Conservation (phyloP, 2,888 invertebrate genomes). For the Cremastinae sp. region DNA sequence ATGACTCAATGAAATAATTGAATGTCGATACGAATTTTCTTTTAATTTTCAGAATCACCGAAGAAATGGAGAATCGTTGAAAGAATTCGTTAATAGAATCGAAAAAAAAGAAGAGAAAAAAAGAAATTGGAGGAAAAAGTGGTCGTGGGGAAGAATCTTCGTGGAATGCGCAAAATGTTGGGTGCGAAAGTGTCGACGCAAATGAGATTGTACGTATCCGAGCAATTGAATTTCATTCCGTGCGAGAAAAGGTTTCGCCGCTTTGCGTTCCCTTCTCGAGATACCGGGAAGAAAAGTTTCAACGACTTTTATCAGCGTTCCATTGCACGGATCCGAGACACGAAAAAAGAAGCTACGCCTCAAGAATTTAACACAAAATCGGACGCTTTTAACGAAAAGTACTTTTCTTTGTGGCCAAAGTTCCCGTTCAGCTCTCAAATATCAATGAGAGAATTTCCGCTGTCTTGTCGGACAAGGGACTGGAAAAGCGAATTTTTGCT, state of each 20-base stretch:
- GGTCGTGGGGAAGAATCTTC: too few species aligned
- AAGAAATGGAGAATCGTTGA: too few species aligned
- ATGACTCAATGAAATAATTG: neutral
- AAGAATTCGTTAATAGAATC: too few species aligned
- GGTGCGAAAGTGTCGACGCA: neutral
- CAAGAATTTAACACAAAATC: conserved; percentile 1
- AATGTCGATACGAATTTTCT: too few species aligned
- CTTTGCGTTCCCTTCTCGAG: neutral
- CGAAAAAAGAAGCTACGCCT: neutral
- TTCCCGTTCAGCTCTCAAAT: neutral
- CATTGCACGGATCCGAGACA: neutral
- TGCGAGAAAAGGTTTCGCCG: neutral
- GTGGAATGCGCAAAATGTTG: too few species aligned
- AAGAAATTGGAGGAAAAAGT: too few species aligned
- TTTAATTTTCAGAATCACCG: too few species aligned
- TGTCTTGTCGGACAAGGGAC: too few species aligned
- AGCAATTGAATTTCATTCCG: neutral
- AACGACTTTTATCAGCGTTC: conserved; percentile 7
- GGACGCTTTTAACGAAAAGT: neutral
- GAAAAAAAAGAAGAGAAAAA: too few species aligned
- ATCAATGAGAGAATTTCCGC: neutral
- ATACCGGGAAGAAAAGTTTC: conserved; percentile 6
- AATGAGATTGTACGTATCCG: neutral
- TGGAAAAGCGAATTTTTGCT: too few species aligned
- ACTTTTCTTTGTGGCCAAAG: neutral